These are phyloP conservation scores for Borostomias antarcticus DNA, from an alignment of 2,797 vertebrate genomes.

Conservation along the genomic window DNA sequence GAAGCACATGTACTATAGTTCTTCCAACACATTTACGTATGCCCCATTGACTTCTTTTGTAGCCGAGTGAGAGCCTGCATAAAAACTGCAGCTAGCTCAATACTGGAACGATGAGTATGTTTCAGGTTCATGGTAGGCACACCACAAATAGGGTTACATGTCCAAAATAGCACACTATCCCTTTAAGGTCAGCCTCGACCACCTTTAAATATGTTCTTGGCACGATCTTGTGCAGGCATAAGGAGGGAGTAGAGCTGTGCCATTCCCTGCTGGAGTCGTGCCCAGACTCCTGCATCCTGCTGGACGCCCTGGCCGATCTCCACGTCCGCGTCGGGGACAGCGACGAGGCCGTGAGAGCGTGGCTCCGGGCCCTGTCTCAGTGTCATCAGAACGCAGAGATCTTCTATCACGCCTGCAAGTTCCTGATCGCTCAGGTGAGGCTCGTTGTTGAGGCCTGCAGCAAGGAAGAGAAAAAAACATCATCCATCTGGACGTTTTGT, in stretches of 20 bases:
- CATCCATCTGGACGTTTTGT: too few species aligned
- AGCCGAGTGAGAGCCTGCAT: too few species aligned
- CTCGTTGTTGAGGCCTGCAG: neutral
- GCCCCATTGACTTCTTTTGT: too few species aligned
- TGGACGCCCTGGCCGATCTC: slow-evolving; percentile 80
- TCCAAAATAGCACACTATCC: too few species aligned
- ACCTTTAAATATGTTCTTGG: neutral
- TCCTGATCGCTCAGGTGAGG: slow-evolving; percentile 88
- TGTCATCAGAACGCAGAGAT: slow-evolving; percentile 83
- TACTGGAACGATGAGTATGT: too few species aligned
- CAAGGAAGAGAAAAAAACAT: too few species aligned
- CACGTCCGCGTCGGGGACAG: slow-evolving; percentile 72
- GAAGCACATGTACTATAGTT: too few species aligned
- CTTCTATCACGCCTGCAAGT: slow-evolving; percentile 87
- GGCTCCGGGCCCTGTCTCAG: slow-evolving; percentile 83
- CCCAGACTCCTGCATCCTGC: slow-evolving; percentile 81
- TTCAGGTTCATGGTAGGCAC: too few species aligned
- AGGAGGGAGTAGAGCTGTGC: slow-evolving; percentile 80
- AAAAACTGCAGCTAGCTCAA: too few species aligned
- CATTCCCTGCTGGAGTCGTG: slow-evolving; percentile 76
- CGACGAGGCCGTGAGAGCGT: slow-evolving; percentile 76
- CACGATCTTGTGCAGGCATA: slow-evolving; percentile 69
- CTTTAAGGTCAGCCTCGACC: too few species aligned
- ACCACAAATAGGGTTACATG: too few species aligned
- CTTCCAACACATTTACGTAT: too few species aligned